Evolutionary conservation across 2,888 invertebrate species (phyloP), one percentile per base, ranked within the genome.

Genomic region (Parthenolecanium corni): DNA sequence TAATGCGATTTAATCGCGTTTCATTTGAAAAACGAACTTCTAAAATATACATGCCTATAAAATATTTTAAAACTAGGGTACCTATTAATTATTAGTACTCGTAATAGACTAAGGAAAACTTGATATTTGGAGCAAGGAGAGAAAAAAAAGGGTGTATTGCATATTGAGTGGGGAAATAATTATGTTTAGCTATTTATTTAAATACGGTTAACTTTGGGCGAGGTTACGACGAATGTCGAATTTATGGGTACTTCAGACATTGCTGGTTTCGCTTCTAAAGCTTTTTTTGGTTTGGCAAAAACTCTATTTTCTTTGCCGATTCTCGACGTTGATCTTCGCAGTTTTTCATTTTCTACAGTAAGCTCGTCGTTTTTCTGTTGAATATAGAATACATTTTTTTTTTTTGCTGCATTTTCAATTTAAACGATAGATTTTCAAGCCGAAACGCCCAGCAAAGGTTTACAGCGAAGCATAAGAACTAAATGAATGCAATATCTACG

Each of bases 141-240:
- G 31, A 31, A 31, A 9, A 31, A 4, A 31, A 31, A 31, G 9
- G n/a, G n/a, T 9, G 31, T 31, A 31, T 31, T 31, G 31, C 31
- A 31, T 31, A 6, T 31, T 6, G 4, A n/a, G n/a, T n/a, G n/a
- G n/a, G 9, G 31, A 44, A 2, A 44, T n/a, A n/a, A 20, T 49
- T 12, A 49, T 49, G 12, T 49, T 49, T 21, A 16, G 44, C 44
- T 9, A n/a, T 18, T 16, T 38, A 21, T 25, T 58, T 23, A 58
- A 58, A 58, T 58, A 47, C 58, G 58, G 46, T 49, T 58, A 58
- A 58, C 58, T 49, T 58, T 58, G 14, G 58, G 58, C n/a, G 58
- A 58, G 9, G 58, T 58, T 14, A 58, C 23, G 36, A 58, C 49
- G 12, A 49, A 58, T 6, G 58, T 58, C 9, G 58, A 47, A 23